A percentile compares a stretch with the other conserved stretches of the same genome.
phyloP scores from a whole-genome alignment of 1,140 invertebrate genomes.

The Mycetomoellerius zeteki region DNA sequence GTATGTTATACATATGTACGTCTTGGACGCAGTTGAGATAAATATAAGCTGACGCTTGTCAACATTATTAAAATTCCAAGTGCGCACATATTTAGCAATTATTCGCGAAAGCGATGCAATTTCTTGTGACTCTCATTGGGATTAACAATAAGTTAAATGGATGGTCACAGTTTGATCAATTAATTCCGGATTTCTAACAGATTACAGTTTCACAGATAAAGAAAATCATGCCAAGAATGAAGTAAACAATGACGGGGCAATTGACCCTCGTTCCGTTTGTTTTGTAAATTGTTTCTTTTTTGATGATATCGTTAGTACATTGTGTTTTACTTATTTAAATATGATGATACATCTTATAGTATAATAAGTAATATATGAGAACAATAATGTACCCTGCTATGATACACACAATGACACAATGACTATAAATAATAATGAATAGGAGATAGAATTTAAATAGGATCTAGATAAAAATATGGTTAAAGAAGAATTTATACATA shows the following conservation, averaged over 20 bases:
- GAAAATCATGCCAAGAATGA: not conserved
- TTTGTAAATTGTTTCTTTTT: not conserved
- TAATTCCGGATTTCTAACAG: not conserved
- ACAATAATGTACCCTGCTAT: not conserved
- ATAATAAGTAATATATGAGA: not conserved
- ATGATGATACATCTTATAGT: not conserved
- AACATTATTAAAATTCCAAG: not conserved
- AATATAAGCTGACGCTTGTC: constrained; percentile 49
- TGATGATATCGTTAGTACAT: not conserved
- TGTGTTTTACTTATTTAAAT: not conserved
- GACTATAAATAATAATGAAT: not conserved
- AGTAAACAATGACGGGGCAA: not conserved
- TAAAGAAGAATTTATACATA: not conserved
- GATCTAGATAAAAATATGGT: not conserved
- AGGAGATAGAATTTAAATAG: not conserved
- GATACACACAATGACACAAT: not conserved
- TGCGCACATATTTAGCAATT: not conserved
- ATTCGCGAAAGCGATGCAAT: not conserved
- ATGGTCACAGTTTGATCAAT: too few relatives aligned
- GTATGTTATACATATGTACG: constrained; percentile 1
- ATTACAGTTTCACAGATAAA: not conserved
- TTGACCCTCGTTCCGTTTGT: not conserved
- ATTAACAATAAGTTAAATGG: not conserved
- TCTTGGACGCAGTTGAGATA: constrained; percentile 40
- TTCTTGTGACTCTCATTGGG: not conserved